phyloP scores from a whole-genome alignment of 2,888 invertebrate genomes.

The Aphidoletes aphidimyza region DNA sequence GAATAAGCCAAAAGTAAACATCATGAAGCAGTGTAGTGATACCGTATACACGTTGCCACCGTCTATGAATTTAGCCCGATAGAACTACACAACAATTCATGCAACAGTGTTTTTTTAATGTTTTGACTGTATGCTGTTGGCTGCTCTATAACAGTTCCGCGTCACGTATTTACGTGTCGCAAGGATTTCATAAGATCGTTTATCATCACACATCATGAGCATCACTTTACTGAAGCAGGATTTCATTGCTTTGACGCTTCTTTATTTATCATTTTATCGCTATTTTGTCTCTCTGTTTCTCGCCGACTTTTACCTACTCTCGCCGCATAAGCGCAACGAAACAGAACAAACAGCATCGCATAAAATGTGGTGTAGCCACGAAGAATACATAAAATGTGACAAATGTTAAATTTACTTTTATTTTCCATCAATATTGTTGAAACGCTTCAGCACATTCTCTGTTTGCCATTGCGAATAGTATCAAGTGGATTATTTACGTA shows the following conservation, averaged over 20 bases:
- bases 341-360: neutral
- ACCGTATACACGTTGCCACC: no score
- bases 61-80: no score
- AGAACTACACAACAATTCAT: neutral
- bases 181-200: constrained; percentile 35
- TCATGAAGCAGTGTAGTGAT: no score
- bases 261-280: constrained; percentile 52
- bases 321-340: neutral
- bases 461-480: neutral
- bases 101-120: constrained; percentile 9
- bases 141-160: neutral
- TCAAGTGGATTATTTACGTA: constrained; percentile 14
- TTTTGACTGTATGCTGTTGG: neutral
- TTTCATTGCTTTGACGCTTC: neutral
- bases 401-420: constrained; percentile 44
- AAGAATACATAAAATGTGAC: constrained; percentile 25
- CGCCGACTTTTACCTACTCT: neutral
- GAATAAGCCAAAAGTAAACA: neutral
- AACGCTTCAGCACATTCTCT: neutral
- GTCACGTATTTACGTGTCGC: constrained; percentile 43
- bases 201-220: constrained; percentile 51
- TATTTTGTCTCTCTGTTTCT: constrained; percentile 23
- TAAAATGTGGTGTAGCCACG: constrained; percentile 7
- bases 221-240: neutral
- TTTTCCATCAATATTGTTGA: neutral